These are phyloP conservation scores for Atrina japonica DNA, from an alignment of 2,888 invertebrate genomes.

Conservation along the genomic window DNA sequence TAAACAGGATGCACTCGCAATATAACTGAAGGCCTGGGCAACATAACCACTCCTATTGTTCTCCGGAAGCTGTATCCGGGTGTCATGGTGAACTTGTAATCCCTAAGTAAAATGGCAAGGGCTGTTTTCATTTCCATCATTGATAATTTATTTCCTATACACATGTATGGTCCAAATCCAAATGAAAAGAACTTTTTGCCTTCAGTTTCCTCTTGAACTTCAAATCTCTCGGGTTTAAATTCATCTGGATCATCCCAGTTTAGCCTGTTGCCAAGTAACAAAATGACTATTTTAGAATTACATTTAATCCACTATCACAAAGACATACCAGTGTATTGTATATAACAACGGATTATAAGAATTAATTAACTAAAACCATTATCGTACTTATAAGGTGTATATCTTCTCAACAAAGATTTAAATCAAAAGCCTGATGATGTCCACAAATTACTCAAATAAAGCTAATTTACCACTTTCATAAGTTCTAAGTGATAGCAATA, in stretches of 20 bases:
- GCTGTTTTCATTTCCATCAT: constrained; percentile 70
- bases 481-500: no score
- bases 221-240: constrained; percentile 72
- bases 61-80: constrained; percentile 61
- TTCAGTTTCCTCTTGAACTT: constrained; percentile 49
- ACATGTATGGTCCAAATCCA: constrained; percentile 72
- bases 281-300: not conserved
- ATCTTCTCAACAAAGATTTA: no score
- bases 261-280: constrained; percentile 44
- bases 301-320: no score
- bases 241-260: constrained; percentile 67
- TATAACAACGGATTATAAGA: no score
- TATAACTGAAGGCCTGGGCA: constrained; percentile 64
- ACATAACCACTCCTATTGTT: constrained; percentile 57
- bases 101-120: constrained; percentile 60
- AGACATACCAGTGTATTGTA: no score
- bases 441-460: no score
- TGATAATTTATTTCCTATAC: constrained; percentile 76
- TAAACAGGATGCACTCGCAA: constrained; percentile 39
- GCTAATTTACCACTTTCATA: no score
- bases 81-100: constrained; percentile 61
- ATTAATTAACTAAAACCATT: no score
- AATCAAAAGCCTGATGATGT: no score
- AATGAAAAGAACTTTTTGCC: constrained; percentile 68
- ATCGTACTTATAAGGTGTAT: no score